These are phyloP conservation scores for Scrobipalpa costella DNA, from an alignment of 2,888 invertebrate species.

Conservation along the genomic window DNA sequence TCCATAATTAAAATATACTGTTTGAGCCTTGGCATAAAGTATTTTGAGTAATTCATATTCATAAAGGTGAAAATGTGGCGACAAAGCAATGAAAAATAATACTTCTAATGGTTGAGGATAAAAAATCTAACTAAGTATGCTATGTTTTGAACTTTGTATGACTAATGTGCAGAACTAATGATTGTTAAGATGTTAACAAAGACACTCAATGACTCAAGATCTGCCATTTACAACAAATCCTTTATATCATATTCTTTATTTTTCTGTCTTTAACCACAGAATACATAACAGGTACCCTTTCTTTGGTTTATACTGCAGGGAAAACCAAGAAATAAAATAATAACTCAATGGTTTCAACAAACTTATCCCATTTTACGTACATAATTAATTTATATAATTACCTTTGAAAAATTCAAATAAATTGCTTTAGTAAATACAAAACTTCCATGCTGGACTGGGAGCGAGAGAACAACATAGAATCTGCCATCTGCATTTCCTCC, in stretches of 20 bases:
- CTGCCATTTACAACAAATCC: background rate
- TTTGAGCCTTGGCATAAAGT: too few species aligned
- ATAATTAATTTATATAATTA: too few species aligned
- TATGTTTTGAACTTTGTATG: background rate
- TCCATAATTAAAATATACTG: too few species aligned
- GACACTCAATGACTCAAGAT: slow-evolving; percentile 7
- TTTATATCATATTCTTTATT: background rate
- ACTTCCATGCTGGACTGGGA: too few species aligned
- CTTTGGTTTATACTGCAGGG: too few species aligned
- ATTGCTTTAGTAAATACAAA: too few species aligned
- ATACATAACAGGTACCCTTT: background rate
- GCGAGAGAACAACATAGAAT: too few species aligned
- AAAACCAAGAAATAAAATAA: too few species aligned
- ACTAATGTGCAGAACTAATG: background rate
- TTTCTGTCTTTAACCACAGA: background rate
- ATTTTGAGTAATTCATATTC: background rate
- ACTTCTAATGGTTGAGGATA: background rate
- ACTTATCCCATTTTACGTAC: too few species aligned
- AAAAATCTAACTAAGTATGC: background rate
- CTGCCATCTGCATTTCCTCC: too few species aligned
- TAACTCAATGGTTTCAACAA: too few species aligned
- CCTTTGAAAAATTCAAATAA: too few species aligned
- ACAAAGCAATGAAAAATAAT: background rate
- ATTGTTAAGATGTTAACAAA: background rate
- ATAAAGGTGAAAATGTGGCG: background rate